Conservation (phyloP, 2,888 invertebrate genomes). For the Chaetogeoica ovagalla region DNA sequence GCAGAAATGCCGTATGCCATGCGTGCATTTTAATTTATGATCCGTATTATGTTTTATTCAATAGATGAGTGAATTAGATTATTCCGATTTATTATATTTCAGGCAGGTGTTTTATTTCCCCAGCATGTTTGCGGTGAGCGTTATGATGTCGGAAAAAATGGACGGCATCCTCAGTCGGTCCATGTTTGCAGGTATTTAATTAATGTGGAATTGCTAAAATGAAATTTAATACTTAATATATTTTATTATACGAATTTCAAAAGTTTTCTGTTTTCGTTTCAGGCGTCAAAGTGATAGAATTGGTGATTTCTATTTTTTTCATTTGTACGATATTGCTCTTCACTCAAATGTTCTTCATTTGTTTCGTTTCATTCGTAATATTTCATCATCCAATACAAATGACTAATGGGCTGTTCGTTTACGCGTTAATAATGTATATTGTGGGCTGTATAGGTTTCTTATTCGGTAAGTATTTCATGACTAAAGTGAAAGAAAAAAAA, state of each 20-base stretch:
- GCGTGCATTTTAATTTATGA: too few species aligned
- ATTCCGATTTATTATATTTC: background rate
- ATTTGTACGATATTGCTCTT: background rate
- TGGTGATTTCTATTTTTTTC: slow-evolving; percentile 27
- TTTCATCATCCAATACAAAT: slow-evolving; percentile 8
- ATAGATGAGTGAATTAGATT: background rate
- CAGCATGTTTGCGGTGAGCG: slow-evolving; percentile 3
- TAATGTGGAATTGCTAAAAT: background rate
- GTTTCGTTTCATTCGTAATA: background rate
- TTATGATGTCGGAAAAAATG: slow-evolving; percentile 27
- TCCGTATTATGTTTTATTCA: background rate
- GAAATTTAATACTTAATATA: too few species aligned
- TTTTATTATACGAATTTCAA: too few species aligned
- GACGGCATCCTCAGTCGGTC: slow-evolving; percentile 27
- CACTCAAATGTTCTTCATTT: background rate
- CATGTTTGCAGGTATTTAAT: slow-evolving; percentile 32
- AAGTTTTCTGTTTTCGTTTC: background rate
- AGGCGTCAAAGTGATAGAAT: slow-evolving; percentile 28
- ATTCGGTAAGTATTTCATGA: slow-evolving; percentile 8
- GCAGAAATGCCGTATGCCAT: too few species aligned
- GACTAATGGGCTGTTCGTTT: background rate
- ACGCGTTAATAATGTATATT: background rate
- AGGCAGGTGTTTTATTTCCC: slow-evolving; percentile 20
- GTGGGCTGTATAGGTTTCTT: slow-evolving; percentile 38
- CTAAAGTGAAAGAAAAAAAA: too few species aligned